Evolutionary conservation across 2,888 invertebrate genomes (phyloP).

Genomic region (Hartigia nigra): DNA sequence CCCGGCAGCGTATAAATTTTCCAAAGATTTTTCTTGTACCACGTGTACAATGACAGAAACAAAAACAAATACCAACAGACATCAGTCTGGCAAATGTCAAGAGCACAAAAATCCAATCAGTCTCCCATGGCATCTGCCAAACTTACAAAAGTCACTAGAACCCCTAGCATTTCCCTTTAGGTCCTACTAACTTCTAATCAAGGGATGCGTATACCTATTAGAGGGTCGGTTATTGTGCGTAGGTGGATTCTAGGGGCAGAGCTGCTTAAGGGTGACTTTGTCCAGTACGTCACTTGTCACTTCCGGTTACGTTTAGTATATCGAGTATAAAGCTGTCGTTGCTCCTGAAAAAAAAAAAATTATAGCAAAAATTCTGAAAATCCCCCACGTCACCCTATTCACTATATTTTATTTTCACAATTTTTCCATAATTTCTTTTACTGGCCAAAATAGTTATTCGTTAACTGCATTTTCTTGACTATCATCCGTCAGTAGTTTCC

Average conservation of each 20-base stretch:
- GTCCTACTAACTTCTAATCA: slow-evolving; percentile 55
- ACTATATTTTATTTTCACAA: neutral
- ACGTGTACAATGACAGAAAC: neutral
- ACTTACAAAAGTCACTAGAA: slow-evolving; percentile 16
- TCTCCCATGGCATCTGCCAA: slow-evolving; percentile 13
- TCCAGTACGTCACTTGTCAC: slow-evolving; percentile 57
- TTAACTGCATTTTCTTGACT: neutral
- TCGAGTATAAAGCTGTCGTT: neutral
- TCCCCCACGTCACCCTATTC: neutral
- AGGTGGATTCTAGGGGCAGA: slow-evolving; percentile 41
- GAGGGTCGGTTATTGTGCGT: slow-evolving; percentile 60
- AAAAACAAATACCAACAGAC: neutral
- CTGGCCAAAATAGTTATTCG: neutral
- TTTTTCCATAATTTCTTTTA: neutral
- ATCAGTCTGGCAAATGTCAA: neutral
- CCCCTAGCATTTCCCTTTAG: slow-evolving; percentile 34
- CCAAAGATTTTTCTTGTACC: neutral
- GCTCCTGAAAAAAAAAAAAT: neutral
- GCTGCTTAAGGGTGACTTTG: slow-evolving; percentile 37
- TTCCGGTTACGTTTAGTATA: slow-evolving; percentile 46
- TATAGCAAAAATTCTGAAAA: neutral
- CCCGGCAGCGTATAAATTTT: neutral
- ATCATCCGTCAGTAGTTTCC: neutral
- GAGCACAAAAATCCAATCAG: neutral
- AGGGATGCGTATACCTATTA: slow-evolving; percentile 64